Evolutionary conservation across 2,113 vertebrate genomes (phyloP).

Genomic region (Cnemophilus loriae): DNA sequence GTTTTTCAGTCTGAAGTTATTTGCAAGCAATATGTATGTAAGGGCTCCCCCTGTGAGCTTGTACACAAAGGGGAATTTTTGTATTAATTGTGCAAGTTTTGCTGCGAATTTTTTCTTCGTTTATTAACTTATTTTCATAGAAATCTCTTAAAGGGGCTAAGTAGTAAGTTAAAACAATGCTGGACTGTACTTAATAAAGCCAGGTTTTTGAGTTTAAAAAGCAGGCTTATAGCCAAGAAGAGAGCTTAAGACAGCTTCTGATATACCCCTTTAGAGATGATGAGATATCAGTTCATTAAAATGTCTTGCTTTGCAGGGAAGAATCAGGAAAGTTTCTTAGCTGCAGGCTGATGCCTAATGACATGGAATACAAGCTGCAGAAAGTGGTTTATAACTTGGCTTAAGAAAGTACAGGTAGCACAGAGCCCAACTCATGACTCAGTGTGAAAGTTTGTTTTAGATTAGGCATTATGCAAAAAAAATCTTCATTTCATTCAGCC

Average conservation of each 20-base stretch:
- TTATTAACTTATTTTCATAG: neutral
- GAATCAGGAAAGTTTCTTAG: neutral
- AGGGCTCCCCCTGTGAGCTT: neutral
- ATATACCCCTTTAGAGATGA: neutral
- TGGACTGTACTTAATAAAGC: neutral
- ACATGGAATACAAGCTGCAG: neutral
- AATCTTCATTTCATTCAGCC: accelerated
- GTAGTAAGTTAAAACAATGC: neutral
- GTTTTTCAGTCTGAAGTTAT: neutral
- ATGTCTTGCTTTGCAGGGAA: neutral
- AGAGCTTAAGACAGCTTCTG: neutral
- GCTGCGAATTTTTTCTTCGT: neutral
- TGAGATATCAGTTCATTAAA: neutral
- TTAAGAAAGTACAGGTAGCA: neutral
- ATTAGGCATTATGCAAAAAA: neutral
- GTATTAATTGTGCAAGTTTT: neutral
- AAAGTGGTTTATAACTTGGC: neutral
- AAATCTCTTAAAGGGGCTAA: neutral
- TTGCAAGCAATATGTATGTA: neutral
- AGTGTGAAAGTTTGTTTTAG: neutral
- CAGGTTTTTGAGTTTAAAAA: neutral
- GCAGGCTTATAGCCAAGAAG: neutral
- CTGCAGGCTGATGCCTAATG: neutral
- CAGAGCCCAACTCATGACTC: neutral
- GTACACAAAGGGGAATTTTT: neutral